Evolutionary conservation across 1,140 invertebrate genomes (phyloP).

Genomic region (Eupristina koningsbergeri): DNA sequence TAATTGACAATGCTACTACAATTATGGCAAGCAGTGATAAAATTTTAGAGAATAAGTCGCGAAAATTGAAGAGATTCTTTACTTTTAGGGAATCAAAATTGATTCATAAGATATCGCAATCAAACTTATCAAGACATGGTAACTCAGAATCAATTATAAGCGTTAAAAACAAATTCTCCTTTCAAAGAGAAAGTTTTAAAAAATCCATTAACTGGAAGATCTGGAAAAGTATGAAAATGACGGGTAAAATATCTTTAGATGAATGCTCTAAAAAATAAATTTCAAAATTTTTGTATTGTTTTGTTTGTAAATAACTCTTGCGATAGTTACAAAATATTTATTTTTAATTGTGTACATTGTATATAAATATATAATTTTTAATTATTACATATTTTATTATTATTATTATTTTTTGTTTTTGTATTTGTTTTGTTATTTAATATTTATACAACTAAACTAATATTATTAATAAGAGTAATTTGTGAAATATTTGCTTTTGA

Average conservation of each 20-base stretch:
- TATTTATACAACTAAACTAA: background rate
- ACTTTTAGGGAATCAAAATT: constrained; percentile 45
- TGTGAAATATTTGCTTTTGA: background rate
- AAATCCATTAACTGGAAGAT: constrained; percentile 43
- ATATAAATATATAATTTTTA: constrained; percentile 29
- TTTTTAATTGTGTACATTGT: constrained; percentile 29
- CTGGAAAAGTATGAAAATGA: constrained; percentile 38
- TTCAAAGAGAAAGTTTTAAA: constrained; percentile 17
- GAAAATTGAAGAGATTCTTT: constrained; percentile 42
- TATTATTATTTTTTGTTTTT: constrained; percentile 25
- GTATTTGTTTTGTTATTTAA: constrained; percentile 10
- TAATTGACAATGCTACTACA: constrained; percentile 16
- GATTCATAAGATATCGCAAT: constrained; percentile 24
- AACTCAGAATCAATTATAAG: constrained; percentile 9
- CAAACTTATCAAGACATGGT: background rate
- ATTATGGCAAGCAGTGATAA: background rate
- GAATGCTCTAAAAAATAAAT: constrained; percentile 29
- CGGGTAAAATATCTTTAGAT: constrained; percentile 39
- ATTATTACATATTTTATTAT: background rate
- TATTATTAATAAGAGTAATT: background rate
- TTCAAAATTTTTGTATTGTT: background rate
- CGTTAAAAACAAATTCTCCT: background rate
- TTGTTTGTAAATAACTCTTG: constrained; percentile 23
- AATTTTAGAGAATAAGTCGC: constrained; percentile 21
- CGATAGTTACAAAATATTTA: background rate